phyloP scores from a whole-genome alignment of 2,797 vertebrate species.

The Anableps anableps region DNA sequence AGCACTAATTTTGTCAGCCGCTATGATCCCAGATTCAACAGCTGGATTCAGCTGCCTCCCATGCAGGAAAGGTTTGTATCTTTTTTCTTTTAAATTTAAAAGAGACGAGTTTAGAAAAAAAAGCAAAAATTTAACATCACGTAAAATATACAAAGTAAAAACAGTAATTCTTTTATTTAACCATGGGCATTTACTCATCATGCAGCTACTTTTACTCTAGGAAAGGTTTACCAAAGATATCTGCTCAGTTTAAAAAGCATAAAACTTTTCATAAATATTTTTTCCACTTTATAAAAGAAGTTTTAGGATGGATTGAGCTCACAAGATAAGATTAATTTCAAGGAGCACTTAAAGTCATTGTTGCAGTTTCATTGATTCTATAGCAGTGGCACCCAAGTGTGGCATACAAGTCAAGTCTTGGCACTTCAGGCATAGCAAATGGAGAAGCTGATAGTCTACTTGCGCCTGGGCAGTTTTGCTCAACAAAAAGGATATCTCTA shows the following conservation, averaged over 20 bases:
- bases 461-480: background rate
- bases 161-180: background rate
- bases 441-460: background rate
- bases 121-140: background rate
- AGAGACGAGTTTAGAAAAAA: background rate
- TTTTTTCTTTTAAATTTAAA: background rate
- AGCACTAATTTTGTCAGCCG: slow-evolving; percentile 99
- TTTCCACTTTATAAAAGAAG: background rate
- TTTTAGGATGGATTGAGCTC: background rate
- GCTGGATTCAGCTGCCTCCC: slow-evolving; percentile 98
- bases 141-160: background rate
- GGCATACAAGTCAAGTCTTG: background rate
- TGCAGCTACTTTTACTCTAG: background rate
- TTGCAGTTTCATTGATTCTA: background rate
- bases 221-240: background rate
- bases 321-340: background rate
- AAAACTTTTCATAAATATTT: slow-evolving; percentile 14
- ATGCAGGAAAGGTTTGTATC: slow-evolving; percentile 97
- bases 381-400: background rate
- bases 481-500: background rate
- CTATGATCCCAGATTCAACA: slow-evolving; percentile 99
- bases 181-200: background rate
- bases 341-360: background rate
- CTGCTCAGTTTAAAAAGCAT: background rate
- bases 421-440: background rate